Evolutionary conservation across 2,888 invertebrate species (phyloP).

Genomic region (Lordiphosa fenestrarum): DNA sequence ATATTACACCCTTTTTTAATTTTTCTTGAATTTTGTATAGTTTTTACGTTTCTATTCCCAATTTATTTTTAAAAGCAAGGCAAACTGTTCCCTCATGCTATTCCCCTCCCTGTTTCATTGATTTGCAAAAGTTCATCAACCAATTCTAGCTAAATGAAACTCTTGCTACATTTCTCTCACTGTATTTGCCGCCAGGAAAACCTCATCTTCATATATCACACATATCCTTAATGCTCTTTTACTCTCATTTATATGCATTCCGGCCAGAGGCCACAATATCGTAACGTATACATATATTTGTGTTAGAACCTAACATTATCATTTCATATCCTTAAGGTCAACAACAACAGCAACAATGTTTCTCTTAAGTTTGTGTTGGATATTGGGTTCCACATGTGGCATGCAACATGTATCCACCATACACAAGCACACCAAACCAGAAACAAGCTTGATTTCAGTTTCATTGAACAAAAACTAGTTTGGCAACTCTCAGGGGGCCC

Average conservation of each 20-base stretch:
- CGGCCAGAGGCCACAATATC: constrained; percentile 33
- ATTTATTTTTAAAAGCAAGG: too few relatives aligned
- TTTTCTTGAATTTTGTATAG: too few relatives aligned
- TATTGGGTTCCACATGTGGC: constrained; percentile 58
- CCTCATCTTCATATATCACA: background rate
- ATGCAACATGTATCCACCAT: constrained; percentile 57
- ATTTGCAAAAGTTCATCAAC: too few relatives aligned
- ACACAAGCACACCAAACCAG: constrained; percentile 15
- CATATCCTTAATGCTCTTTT: constrained; percentile 25
- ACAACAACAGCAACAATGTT: constrained; percentile 33
- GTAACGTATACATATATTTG: constrained; percentile 13
- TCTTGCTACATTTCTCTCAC: constrained; percentile 19
- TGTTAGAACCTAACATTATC: constrained; percentile 35
- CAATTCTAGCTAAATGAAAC: too few relatives aligned
- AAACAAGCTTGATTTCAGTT: constrained; percentile 66
- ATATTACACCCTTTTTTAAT: too few relatives aligned
- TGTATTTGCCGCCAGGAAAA: constrained; percentile 4
- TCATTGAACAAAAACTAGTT: constrained; percentile 66
- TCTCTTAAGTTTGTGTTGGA: constrained; percentile 33
- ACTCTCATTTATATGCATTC: constrained; percentile 64
- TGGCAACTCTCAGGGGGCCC: constrained; percentile 49
- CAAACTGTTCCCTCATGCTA: too few relatives aligned
- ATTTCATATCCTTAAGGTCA: constrained; percentile 42
- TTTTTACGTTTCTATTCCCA: too few relatives aligned
- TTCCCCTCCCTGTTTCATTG: too few relatives aligned